Conservation (phyloP, 2,888 invertebrate genomes). For the Merodon equestris region DNA sequence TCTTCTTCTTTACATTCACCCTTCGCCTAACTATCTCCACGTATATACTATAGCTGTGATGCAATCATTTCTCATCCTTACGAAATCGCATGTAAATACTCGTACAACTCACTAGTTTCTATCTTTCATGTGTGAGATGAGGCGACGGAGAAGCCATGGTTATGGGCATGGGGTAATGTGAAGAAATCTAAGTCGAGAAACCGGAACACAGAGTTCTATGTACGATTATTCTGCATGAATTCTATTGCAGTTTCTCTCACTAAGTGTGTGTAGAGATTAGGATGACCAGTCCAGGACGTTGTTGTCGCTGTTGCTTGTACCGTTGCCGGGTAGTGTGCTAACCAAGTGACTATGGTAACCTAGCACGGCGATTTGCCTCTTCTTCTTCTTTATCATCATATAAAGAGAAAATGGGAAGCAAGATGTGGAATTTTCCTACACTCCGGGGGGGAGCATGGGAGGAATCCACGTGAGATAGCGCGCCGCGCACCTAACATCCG, state of each 20-base stretch:
- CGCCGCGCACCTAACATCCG: no score
- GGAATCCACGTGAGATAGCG: constrained; percentile 30
- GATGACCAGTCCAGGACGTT: constrained; percentile 45
- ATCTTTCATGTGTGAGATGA: constrained; percentile 42
- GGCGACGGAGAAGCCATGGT: not conserved
- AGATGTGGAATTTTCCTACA: not conserved
- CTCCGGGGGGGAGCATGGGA: constrained; percentile 13
- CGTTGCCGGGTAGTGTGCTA: constrained; percentile 38
- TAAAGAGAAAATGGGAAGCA: no score
- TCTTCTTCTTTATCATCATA: no score
- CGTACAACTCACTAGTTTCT: constrained; percentile 46
- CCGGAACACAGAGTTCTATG: constrained; percentile 28
- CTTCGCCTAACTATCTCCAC: no score
- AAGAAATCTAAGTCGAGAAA: constrained; percentile 41
- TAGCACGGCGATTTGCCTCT: constrained; percentile 11
- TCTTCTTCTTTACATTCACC: constrained; percentile 45
- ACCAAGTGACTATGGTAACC: constrained; percentile 44
- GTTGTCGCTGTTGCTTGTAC: no score
- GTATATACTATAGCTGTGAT: constrained; percentile 6
- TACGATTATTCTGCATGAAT: constrained; percentile 27
- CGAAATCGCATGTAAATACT: constrained; percentile 60
- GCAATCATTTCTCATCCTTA: constrained; percentile 60
- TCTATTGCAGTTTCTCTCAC: constrained; percentile 29
- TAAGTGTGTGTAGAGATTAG: constrained; percentile 26
- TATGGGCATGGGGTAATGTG: constrained; percentile 7